Evolutionary conservation across 2,797 vertebrate species (phyloP).

Genomic region (Anisognathus igniventris): DNA sequence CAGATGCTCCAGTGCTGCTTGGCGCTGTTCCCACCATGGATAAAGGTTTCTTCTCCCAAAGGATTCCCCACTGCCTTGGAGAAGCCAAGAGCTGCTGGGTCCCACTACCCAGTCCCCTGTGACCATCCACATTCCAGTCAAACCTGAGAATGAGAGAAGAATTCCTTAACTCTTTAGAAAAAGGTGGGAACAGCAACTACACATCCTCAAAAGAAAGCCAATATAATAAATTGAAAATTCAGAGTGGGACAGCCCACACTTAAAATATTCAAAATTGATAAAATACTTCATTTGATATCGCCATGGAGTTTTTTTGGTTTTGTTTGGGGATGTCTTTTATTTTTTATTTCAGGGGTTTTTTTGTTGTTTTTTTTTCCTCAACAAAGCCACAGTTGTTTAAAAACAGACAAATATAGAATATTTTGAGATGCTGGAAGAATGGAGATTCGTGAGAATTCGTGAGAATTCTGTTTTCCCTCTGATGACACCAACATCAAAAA

Average conservation of each 20-base stretch:
- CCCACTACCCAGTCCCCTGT: too few relatives aligned
- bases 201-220: not conserved
- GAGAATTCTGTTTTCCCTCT: not conserved
- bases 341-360: not conserved
- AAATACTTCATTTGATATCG: not conserved
- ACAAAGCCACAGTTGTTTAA: not conserved
- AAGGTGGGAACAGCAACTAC: not conserved
- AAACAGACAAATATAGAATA: not conserved
- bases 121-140: not conserved
- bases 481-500: not conserved
- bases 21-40: not conserved
- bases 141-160: not conserved
- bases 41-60: not conserved
- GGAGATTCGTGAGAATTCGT: not conserved
- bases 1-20: not conserved
- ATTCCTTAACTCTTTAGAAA: not conserved
- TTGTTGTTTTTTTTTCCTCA: fast-evolving
- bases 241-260: not conserved
- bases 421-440: not conserved
- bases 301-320: not conserved
- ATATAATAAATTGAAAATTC: not conserved
- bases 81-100: not conserved
- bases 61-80: not conserved
- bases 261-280: not conserved
- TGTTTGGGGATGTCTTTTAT: not conserved